Evolutionary conservation across 1,140 invertebrate species (phyloP), one percentile per base, ranked within the genome.

Genomic region (Sipha flava): DNA sequence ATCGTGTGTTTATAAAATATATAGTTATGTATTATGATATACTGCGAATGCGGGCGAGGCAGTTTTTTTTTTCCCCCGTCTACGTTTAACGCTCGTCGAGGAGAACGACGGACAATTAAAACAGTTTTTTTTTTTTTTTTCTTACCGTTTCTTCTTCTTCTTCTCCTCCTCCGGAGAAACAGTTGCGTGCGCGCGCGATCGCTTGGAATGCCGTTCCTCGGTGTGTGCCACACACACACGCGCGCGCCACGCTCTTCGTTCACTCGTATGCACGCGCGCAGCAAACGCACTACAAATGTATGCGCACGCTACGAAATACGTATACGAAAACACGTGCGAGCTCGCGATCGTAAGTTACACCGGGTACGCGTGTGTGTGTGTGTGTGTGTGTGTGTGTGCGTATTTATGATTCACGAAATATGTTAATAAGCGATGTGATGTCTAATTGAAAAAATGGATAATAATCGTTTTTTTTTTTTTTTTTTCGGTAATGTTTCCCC

Each of bases 31-130:
- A 64, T 66, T 23, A 23, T 40, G 23, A 23, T 66, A 66, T 31
- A n/a, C n/a, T n/a, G 9, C 14, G n/a, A 49, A 57, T 10, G 43
- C 34, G 0, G 14, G 16, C 72, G 31, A 54, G 12, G 31, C 14
- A 21, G n/a, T n/a, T 21, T 31, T 23, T 75, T 49, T 49, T 70
- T 47, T 31, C 2, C 18, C 1, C 12, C n/a, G n/a, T n/a, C n/a
- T n/a, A 14, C 26, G 47, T 31, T 72, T n/a, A 72, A 72, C 10
- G 45, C 10, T 29, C 21, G 16, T 23, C 31, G 45, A 40, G 49
- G 37, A n/a, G n/a, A n/a, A n/a, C n/a, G 49, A 75, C 23, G 72
- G 72, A 75, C 72, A 75, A 75, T 75, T 75, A 75, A 75, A 75
- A 75, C 31, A 34, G 31, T 34, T 75, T 75, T 34, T 75, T 23